Evolutionary conservation across 2,888 invertebrate species (phyloP), one percentile per base, ranked within the genome.

Genomic region (Aricia artaxerxes): DNA sequence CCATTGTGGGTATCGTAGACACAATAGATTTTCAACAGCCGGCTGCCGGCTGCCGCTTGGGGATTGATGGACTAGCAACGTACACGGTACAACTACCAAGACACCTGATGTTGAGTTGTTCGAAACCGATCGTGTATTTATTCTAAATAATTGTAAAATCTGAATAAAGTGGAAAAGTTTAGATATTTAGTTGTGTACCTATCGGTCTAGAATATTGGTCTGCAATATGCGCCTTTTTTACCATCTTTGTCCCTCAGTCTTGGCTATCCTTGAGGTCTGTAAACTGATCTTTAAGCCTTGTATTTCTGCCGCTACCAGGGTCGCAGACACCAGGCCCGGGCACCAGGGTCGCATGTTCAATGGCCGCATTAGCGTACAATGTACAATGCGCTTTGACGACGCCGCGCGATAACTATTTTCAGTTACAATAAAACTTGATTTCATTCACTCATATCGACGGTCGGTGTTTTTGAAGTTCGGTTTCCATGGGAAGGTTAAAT

Each of bases 291-390:
- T 13, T 24, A 24, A 53, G 53, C 16, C 57, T 57, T 57, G 57
- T 57, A 49, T 49, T 49, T 49, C 49, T 61, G 61, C 78, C 78
- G 40, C 73, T 76, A 79, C 73, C 77, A 79, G 44, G 72, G 9
- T 69, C 78, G 77, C 79, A 81, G 77, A 80, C 31, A 31, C 16
- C 73, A 40, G 75, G 53, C 60, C 53, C 69, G 44, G 73, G 57
- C 78, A 73, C 78, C 57, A 57, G 57, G 57, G 16, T 57, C 57
- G 57, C 57, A 57, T 57, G 57, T 57, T 83, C 81, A 86, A 87
- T 86, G 84, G 85, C 82, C 84, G 86, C 88, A 90, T 90, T 90
- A 89, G 88, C 90, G 87, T 89, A 90, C 89, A 90, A 90, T 89
- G 88, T 87, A 86, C 84, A 84, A 80, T 86, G 87, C 40, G 44